Percentiles rank a stretch among this genome's conserved stretches.
Conservation (phyloP, 2,113 vertebrate genomes). For the Oncorhynchus kisutch region DNA sequence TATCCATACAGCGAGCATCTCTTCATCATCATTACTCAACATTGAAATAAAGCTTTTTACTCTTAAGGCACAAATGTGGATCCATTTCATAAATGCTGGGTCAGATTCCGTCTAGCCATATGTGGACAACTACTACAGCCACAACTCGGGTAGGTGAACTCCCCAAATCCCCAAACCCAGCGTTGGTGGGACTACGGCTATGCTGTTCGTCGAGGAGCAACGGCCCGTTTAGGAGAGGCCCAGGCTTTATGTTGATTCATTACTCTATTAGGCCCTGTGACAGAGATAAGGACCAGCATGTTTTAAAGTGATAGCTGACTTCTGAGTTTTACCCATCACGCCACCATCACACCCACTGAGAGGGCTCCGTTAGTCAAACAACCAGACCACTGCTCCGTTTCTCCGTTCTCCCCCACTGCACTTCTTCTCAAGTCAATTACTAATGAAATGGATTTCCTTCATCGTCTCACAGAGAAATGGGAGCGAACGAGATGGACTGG, state of each 20-base stretch:
- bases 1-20: slow-evolving; percentile 1
- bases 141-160: slow-evolving; percentile 44
- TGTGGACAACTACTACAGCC: slow-evolving; percentile 25
- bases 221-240: slow-evolving; percentile 56
- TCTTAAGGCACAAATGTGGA: background rate
- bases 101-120: slow-evolving; percentile 35
- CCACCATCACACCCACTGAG: slow-evolving; percentile 31
- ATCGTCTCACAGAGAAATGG: background rate
- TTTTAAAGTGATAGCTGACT: slow-evolving; percentile 75
- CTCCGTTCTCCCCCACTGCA: background rate
- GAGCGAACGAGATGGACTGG: background rate
- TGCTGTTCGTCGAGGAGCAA: slow-evolving; percentile 51
- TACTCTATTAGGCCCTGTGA: slow-evolving; percentile 71
- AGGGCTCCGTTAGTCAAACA: slow-evolving; percentile 39
- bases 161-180: slow-evolving; percentile 42
- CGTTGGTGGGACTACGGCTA: slow-evolving; percentile 47
- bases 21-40: background rate
- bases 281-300: slow-evolving; percentile 74
- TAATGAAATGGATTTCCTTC: background rate
- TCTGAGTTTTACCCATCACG: slow-evolving; percentile 65
- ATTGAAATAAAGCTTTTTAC: background rate
- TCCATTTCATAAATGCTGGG: slow-evolving; percentile 41
- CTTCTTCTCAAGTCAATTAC: background rate
- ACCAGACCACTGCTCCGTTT: slow-evolving; percentile 4
- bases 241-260: slow-evolving; percentile 68